Evolutionary conservation across 2,113 vertebrate species (phyloP).

Genomic region (Polypterus bichir): DNA sequence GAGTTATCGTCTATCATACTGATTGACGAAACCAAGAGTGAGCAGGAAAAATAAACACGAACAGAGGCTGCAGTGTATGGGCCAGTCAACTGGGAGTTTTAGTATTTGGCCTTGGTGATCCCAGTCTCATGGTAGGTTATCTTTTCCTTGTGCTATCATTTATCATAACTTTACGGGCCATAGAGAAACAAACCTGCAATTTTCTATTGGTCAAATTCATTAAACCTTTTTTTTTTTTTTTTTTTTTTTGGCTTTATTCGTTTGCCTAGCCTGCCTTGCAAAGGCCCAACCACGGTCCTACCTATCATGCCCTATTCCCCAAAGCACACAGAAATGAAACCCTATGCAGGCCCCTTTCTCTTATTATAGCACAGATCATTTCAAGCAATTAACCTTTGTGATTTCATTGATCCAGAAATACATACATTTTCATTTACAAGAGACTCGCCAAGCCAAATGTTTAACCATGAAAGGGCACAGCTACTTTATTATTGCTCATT

Average conservation of each 20-base stretch:
- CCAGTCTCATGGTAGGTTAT: constrained; percentile 90
- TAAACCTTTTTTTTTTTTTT: constrained; percentile 33
- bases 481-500: constrained; percentile 20
- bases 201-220: constrained; percentile 60
- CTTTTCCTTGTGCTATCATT: constrained; percentile 92
- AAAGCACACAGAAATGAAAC: constrained; percentile 65
- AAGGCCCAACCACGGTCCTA: constrained; percentile 42
- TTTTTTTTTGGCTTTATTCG: constrained; percentile 30
- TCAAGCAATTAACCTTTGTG: constrained; percentile 69
- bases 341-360: constrained; percentile 50
- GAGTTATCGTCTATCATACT: constrained; percentile 88
- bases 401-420: constrained; percentile 50
- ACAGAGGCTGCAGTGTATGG: constrained; percentile 92
- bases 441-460: constrained; percentile 28
- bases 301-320: constrained; percentile 53
- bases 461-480: constrained; percentile 33
- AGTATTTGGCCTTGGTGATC: constrained; percentile 95
- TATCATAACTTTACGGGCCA: constrained; percentile 80
- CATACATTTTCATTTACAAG: constrained; percentile 30
- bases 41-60: constrained; percentile 93
- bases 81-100: constrained; percentile 90
- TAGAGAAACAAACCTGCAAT: constrained; percentile 49
- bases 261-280: constrained; percentile 39
- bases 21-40: constrained; percentile 88
- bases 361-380: constrained; percentile 50